Conservation (phyloP, 1,140 invertebrate genomes). For the Danaus plexippus region DNA sequence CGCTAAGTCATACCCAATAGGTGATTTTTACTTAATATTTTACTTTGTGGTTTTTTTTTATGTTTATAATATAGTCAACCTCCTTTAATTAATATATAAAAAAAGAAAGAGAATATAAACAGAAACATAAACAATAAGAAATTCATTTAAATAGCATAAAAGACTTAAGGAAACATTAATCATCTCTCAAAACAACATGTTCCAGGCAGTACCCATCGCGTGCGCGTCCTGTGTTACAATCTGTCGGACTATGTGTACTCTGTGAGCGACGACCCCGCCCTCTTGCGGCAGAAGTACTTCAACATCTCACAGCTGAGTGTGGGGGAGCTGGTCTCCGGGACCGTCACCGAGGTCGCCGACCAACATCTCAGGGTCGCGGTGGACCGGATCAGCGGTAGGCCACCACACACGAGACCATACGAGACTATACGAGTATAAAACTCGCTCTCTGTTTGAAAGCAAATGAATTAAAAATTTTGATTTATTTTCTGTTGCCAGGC, state of each 20-base stretch:
- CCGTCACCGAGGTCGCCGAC: constrained; percentile 32
- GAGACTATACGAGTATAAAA: no score
- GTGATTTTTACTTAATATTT: no score
- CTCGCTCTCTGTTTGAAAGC: no score
- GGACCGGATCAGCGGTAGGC: constrained; percentile 32
- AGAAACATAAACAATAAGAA: no score
- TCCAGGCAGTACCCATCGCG: constrained; percentile 44
- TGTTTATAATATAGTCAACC: no score
- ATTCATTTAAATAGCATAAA: no score
- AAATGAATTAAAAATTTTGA: no score
- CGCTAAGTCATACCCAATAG: no score
- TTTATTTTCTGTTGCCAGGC: constrained; percentile 23
- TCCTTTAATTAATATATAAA: no score
- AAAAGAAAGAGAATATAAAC: no score
- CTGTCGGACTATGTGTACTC: constrained; percentile 48
- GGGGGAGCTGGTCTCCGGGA: constrained; percentile 36
- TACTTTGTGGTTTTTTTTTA: no score
- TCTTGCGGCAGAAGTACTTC: constrained; percentile 46
- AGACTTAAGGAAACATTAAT: no score
- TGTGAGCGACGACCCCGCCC: constrained; percentile 35
- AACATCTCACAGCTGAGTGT: constrained; percentile 26
- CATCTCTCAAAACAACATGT: neutral
- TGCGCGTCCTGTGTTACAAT: constrained; percentile 49
- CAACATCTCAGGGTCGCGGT: constrained; percentile 30
- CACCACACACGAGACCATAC: neutral